Conservation (phyloP, 2,888 invertebrate genomes). For the Drosophila phalerata region DNA sequence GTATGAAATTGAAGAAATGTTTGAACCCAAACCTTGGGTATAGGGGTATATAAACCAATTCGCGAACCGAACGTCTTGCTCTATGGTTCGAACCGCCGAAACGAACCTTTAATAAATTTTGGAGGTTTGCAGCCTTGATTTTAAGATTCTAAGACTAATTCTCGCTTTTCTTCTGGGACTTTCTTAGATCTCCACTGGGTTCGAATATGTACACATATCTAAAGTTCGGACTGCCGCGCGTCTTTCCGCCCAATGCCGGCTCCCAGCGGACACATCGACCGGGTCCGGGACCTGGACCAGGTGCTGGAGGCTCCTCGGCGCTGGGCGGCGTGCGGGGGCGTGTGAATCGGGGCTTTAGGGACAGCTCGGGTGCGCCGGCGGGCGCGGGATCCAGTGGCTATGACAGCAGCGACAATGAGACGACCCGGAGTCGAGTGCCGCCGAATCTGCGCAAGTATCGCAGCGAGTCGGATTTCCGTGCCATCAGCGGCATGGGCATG, state of each 20-base stretch:
- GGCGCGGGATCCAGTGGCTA: slow-evolving; percentile 93
- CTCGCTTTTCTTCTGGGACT: too few species aligned
- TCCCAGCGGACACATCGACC: slow-evolving; percentile 89
- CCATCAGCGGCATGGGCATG: slow-evolving; percentile 82
- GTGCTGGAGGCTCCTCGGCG: slow-evolving; percentile 69
- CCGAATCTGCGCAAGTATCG: slow-evolving; percentile 89
- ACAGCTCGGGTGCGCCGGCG: slow-evolving; percentile 85
- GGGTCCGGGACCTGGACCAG: slow-evolving; percentile 74
- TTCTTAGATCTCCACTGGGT: slow-evolving; percentile 91
- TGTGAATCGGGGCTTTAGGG: slow-evolving; percentile 87
- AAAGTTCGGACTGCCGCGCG: slow-evolving; percentile 96
- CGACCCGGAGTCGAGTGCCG: slow-evolving; percentile 86
- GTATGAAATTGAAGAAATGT: too few species aligned
- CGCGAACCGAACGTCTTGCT: too few species aligned
- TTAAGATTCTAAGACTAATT: neutral
- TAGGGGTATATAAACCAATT: too few species aligned
- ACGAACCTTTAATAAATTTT: too few species aligned
- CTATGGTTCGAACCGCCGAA: too few species aligned
- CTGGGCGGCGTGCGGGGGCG: slow-evolving; percentile 87
- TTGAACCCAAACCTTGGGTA: too few species aligned
- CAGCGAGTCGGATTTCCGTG: slow-evolving; percentile 94
- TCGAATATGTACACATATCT: slow-evolving; percentile 97
- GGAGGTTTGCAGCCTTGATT: too few species aligned
- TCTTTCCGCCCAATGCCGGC: slow-evolving; percentile 94
- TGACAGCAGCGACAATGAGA: slow-evolving; percentile 95